Percentiles rank a stretch among this genome's conserved stretches.
Evolutionary conservation across 2,888 invertebrate species (phyloP).

Genomic region (Cheilosia variabilis): DNA sequence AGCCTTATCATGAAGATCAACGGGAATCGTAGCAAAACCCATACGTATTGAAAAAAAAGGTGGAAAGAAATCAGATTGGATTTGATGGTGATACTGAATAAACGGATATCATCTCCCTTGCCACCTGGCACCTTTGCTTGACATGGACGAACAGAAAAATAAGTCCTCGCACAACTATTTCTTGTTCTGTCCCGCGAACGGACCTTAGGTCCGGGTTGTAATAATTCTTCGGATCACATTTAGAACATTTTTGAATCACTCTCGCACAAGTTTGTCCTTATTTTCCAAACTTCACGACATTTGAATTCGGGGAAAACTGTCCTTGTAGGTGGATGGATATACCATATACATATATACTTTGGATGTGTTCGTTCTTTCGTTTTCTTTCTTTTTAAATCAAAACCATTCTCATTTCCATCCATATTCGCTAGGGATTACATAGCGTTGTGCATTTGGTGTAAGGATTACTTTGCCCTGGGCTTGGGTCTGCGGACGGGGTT

Average conservation of each 20-base stretch:
- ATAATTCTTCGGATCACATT: slow-evolving; percentile 45
- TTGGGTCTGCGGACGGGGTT: slow-evolving; percentile 28
- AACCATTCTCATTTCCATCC: slow-evolving; percentile 42
- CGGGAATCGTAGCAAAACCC: slow-evolving; percentile 11
- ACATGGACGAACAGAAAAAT: slow-evolving; percentile 8
- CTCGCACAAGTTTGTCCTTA: slow-evolving; percentile 43
- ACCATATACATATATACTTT: background rate
- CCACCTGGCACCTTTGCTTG: slow-evolving; percentile 55
- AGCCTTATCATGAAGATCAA: slow-evolving; percentile 58
- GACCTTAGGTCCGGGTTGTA: slow-evolving; percentile 28
- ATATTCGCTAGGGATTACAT: slow-evolving; percentile 51
- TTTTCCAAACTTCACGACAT: slow-evolving; percentile 19
- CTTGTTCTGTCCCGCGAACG: background rate
- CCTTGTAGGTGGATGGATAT: slow-evolving; percentile 7
- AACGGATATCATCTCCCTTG: slow-evolving; percentile 62
- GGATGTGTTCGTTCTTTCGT: background rate
- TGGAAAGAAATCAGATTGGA: slow-evolving; percentile 59
- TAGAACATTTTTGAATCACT: slow-evolving; percentile 38
- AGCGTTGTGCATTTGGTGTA: slow-evolving; percentile 19
- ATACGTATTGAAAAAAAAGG: slow-evolving; percentile 18
- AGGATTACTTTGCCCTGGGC: slow-evolving; percentile 46
- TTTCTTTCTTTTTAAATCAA: slow-evolving; percentile 35
- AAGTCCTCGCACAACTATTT: background rate
- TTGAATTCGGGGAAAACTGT: slow-evolving; percentile 14
- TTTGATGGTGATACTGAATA: slow-evolving; percentile 62